Conservation (phyloP, 2,113 vertebrate genomes). For the Myiopsitta monachus region DNA sequence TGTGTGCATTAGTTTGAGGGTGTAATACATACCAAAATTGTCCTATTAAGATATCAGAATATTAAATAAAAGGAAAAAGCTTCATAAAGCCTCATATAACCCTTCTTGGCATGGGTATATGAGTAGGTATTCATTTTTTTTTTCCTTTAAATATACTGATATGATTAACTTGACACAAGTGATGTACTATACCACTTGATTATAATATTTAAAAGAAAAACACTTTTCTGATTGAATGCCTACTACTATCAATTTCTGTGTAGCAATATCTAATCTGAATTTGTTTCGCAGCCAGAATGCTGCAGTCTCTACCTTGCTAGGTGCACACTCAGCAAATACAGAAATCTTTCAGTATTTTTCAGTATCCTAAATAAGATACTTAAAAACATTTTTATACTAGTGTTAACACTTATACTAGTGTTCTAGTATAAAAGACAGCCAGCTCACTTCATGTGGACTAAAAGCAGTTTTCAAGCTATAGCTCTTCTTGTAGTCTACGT, state of each 20-base stretch:
- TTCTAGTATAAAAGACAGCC: conserved; percentile 49
- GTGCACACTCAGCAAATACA: neutral
- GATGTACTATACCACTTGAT: conserved; percentile 25
- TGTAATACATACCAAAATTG: conserved; percentile 13
- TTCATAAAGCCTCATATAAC: conserved; percentile 32
- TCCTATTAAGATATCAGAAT: conserved; percentile 42
- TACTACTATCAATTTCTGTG: conserved; percentile 32
- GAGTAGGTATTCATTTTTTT: conserved; percentile 18
- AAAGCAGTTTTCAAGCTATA: conserved; percentile 49
- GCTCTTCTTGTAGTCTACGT: neutral
- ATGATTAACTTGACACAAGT: conserved; percentile 47
- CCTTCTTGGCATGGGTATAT: conserved; percentile 12
- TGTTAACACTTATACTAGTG: neutral
- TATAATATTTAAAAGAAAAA: conserved; percentile 45
- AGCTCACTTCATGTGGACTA: conserved; percentile 39
- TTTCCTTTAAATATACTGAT: conserved; percentile 16
- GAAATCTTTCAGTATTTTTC: conserved; percentile 39
- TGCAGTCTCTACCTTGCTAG: neutral
- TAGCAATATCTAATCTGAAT: conserved; percentile 39
- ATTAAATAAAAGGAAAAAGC: conserved; percentile 39
- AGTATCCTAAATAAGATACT: conserved; percentile 42
- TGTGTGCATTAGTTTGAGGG: neutral
- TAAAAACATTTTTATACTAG: neutral
- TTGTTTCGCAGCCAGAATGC: neutral
- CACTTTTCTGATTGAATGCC: conserved; percentile 55